These are phyloP conservation scores for Panulirus ornatus DNA, from an alignment of 1,140 invertebrate genomes.

Conservation along the genomic window DNA sequence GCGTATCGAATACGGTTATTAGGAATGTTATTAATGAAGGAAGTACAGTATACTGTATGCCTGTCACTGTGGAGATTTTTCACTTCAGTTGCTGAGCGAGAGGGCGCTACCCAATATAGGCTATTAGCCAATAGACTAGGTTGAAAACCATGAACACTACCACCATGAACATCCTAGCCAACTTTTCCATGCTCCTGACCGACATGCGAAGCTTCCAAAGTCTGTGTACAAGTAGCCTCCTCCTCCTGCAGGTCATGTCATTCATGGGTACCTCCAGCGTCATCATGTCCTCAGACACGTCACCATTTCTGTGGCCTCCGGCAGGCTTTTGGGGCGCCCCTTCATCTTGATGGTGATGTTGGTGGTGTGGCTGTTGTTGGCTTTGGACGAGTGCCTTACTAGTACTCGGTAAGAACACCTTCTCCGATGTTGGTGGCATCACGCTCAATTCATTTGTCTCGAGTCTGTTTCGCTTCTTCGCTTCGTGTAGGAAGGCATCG, in stretches of 20 bases:
- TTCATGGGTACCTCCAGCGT: neutral
- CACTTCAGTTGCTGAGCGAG: too few relatives aligned
- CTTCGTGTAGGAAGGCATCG: slow-evolving; percentile 26
- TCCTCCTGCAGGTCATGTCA: neutral
- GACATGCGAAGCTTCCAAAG: neutral
- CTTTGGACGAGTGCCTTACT: neutral
- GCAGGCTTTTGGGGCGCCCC: neutral
- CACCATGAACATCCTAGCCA: slow-evolving; percentile 25
- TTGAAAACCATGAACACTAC: slow-evolving; percentile 41
- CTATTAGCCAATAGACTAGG: slow-evolving; percentile 44
- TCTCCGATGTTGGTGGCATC: neutral
- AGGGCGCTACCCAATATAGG: neutral
- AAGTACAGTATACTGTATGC: too few relatives aligned
- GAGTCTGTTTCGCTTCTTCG: neutral
- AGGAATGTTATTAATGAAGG: too few relatives aligned
- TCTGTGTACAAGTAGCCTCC: neutral
- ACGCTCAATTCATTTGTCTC: neutral
- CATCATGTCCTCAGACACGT: neutral
- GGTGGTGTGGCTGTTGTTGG: neutral
- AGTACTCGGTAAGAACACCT: neutral
- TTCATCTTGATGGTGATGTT: neutral
- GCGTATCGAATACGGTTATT: too few relatives aligned
- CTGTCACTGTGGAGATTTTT: too few relatives aligned
- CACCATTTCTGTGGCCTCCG: neutral
- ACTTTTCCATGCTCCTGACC: neutral